phyloP scores from a whole-genome alignment of 1,140 invertebrate species.

The Atta colombica region DNA sequence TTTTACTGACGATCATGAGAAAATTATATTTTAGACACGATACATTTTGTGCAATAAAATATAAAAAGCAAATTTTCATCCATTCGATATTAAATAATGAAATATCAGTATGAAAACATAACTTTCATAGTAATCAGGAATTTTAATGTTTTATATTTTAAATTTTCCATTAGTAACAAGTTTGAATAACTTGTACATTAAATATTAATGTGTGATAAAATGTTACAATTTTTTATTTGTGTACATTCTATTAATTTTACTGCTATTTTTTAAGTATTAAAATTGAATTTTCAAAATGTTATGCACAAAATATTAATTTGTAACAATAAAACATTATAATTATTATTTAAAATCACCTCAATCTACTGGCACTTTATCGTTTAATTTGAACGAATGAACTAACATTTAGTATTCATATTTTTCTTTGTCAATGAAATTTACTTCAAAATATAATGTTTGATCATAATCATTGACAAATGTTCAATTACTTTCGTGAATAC shows the following conservation, averaged over 20 bases:
- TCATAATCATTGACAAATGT: neutral
- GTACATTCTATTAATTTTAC: neutral
- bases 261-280: neutral
- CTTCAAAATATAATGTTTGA: conserved; percentile 1
- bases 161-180: neutral
- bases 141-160: conserved; percentile 20
- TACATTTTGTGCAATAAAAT: neutral
- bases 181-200: neutral
- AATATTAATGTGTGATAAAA: conserved; percentile 5
- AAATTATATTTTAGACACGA: neutral
- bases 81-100: neutral
- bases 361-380: neutral
- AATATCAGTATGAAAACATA: neutral
- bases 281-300: neutral
- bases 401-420: neutral
- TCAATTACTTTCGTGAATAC: neutral
- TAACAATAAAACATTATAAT: too few species aligned
- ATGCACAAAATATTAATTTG: neutral
- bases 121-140: neutral
- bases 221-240: neutral
- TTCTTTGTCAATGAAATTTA: neutral
- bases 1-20: neutral
- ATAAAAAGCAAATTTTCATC: conserved; percentile 1
- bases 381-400: neutral
- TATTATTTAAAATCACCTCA: too few species aligned